Evolutionary conservation across 2,888 invertebrate species (phyloP).

Genomic region (Ornithoptera alexandrae): DNA sequence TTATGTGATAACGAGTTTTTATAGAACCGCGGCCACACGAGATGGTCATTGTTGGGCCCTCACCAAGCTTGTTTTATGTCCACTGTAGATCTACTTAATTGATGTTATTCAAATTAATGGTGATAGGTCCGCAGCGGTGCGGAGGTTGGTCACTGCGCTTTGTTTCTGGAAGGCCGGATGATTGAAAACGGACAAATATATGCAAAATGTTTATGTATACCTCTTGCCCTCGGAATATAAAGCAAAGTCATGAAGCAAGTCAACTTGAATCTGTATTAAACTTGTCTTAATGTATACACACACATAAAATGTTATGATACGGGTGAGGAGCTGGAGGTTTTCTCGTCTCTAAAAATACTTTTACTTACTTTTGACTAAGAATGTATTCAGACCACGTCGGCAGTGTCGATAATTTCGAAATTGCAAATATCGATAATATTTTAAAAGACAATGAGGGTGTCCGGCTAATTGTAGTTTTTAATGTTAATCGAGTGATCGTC

Average conservation of each 20-base stretch:
- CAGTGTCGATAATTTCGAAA: slow-evolving; percentile 25
- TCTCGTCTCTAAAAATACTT: not conserved
- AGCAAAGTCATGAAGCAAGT: slow-evolving; percentile 3
- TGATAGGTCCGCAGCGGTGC: slow-evolving; percentile 44
- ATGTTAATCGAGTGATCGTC: slow-evolving; percentile 61
- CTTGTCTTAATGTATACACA: not conserved
- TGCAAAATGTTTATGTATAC: slow-evolving; percentile 30
- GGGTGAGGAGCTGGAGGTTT: not conserved
- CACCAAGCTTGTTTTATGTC: slow-evolving; percentile 69
- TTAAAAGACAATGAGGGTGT: slow-evolving; percentile 42
- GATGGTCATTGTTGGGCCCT: slow-evolving; percentile 57
- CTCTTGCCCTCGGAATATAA: slow-evolving; percentile 22
- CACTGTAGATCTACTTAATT: slow-evolving; percentile 59
- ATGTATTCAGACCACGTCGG: slow-evolving; percentile 18
- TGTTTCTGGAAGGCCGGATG: slow-evolving; percentile 41
- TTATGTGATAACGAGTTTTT: slow-evolving; percentile 74
- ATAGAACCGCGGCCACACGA: slow-evolving; percentile 53
- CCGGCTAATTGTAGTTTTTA: slow-evolving; percentile 58
- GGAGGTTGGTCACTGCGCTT: slow-evolving; percentile 34
- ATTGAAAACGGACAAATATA: slow-evolving; percentile 41
- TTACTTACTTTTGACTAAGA: slow-evolving; percentile 10
- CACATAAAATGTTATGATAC: slow-evolving; percentile 3
- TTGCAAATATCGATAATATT: slow-evolving; percentile 33
- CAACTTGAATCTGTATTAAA: slow-evolving; percentile 4
- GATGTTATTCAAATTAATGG: slow-evolving; percentile 54